Evolutionary conservation across 2,888 invertebrate species (phyloP).

Genomic region (Dioctria linearis): DNA sequence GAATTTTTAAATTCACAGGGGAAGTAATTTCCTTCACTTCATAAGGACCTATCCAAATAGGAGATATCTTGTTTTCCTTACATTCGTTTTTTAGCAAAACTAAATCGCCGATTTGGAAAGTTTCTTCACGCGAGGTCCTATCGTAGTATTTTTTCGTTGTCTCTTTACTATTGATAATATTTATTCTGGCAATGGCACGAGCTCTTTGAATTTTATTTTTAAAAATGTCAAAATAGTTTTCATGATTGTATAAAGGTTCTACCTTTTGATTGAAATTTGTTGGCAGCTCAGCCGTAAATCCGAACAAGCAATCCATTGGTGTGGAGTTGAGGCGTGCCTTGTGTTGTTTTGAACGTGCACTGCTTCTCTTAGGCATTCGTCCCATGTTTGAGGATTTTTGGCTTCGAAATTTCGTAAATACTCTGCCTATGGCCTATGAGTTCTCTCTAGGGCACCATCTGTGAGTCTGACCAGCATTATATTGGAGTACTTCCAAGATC

Average conservation of each 20-base stretch:
- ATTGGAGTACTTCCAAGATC: too few species aligned
- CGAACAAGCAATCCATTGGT: constrained; percentile 20
- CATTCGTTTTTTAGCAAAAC: too few species aligned
- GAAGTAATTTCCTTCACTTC: too few species aligned
- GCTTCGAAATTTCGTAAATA: constrained; percentile 14
- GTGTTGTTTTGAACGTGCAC: constrained; percentile 22
- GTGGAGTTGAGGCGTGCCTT: not conserved
- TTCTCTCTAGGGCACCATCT: constrained; percentile 36
- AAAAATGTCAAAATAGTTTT: not conserved
- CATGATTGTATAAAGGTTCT: too few species aligned
- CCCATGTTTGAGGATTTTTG: not conserved
- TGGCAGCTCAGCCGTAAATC: not conserved
- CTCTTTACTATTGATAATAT: not conserved
- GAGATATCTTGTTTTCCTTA: too few species aligned
- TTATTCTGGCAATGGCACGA: not conserved
- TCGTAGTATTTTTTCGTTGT: constrained; percentile 13
- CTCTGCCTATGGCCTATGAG: constrained; percentile 10
- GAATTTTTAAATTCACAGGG: too few species aligned
- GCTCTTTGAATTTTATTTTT: not conserved
- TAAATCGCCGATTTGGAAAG: too few species aligned
- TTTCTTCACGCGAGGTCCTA: too few species aligned
- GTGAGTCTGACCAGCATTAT: too few species aligned
- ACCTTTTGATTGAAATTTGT: not conserved
- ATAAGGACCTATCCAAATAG: too few species aligned
- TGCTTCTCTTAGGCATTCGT: not conserved